These are phyloP conservation scores for Pocillopora damicornis DNA, from an alignment of 64 coral and sea anemone genomes.

Conservation along the genomic window DNA sequence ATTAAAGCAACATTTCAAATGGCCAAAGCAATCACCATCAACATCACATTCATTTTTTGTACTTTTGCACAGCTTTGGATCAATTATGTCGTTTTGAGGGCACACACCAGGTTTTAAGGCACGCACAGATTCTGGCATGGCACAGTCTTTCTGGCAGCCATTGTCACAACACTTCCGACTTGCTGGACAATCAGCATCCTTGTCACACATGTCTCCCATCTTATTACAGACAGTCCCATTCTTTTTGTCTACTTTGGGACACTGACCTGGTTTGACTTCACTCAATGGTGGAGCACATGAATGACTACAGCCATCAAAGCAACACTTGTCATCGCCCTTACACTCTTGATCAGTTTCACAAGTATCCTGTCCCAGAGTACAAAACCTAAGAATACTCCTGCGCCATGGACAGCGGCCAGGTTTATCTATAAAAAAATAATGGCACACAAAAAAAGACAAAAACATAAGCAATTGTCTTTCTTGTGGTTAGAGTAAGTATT, in stretches of 20 bases:
- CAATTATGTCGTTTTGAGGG: neutral
- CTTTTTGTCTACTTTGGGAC: constrained; percentile 3
- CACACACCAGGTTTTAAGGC: constrained; percentile 48
- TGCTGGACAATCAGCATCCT: constrained; percentile 46
- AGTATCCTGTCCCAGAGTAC: neutral
- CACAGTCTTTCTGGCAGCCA: constrained; percentile 41
- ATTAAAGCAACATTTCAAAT: constrained; percentile 50
- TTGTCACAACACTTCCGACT: constrained; percentile 48
- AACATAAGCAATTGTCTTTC: too few relatives aligned
- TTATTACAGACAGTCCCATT: constrained; percentile 9
- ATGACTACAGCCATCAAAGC: constrained; percentile 1
- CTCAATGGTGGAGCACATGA: neutral
- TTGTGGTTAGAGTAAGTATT: too few relatives aligned
- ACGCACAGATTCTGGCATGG: neutral
- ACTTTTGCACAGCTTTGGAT: constrained; percentile 37
- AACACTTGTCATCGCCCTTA: constrained; percentile 16
- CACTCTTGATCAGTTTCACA: constrained; percentile 29
- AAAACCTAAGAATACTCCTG: neutral
- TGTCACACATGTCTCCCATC: constrained; percentile 22
- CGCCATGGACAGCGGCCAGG: constrained; percentile 29
- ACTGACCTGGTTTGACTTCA: constrained; percentile 43
- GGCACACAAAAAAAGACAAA: neutral
- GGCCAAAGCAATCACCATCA: constrained; percentile 61
- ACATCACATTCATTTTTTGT: constrained; percentile 44
- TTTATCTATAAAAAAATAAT: neutral